Evolutionary conservation across 2,797 vertebrate species (phyloP).

Genomic region (Gallinago solitaria): DNA sequence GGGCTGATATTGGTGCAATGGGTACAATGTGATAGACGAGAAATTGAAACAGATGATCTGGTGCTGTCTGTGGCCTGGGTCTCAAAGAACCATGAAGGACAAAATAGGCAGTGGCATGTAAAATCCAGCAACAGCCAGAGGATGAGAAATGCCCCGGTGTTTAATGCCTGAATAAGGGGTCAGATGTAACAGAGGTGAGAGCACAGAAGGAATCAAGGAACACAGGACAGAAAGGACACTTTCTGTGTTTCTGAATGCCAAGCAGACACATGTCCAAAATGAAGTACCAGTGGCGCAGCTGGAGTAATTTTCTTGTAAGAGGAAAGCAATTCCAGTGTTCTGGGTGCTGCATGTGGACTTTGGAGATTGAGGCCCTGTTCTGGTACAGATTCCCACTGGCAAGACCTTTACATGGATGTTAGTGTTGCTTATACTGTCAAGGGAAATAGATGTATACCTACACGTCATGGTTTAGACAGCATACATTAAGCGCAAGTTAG

Average conservation of each 20-base stretch:
- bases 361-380: not conserved
- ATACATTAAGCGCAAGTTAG: not conserved
- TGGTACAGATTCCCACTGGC: not conserved
- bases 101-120: not conserved
- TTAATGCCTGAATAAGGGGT: not conserved
- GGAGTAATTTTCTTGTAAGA: not conserved
- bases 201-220: not conserved
- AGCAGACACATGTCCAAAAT: not conserved
- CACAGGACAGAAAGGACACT: not conserved
- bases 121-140: not conserved
- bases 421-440: not conserved
- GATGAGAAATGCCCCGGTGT: not conserved
- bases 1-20: not conserved
- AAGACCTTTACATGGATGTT: not conserved
- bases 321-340: not conserved
- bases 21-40: not conserved
- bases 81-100: not conserved
- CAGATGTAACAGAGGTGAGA: not conserved
- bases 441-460: not conserved
- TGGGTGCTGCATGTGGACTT: not conserved
- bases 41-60: not conserved
- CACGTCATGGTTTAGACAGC: not conserved
- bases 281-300: fast-evolving
- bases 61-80: not conserved
- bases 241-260: not conserved